phyloP scores from a whole-genome alignment of 2,797 vertebrate genomes.

The Sebastes itinus region DNA sequence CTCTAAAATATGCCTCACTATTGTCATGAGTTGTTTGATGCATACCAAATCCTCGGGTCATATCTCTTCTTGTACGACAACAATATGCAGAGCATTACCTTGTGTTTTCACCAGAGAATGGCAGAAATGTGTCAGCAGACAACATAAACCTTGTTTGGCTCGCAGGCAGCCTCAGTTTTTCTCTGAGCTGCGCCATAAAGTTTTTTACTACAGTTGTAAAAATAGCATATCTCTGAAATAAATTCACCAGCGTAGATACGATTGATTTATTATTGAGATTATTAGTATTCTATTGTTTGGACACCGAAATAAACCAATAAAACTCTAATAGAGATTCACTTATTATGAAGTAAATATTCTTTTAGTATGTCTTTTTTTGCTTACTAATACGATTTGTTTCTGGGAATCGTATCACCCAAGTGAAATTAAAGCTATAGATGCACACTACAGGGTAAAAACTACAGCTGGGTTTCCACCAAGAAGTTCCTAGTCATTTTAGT shows the following conservation, averaged over 20 bases:
- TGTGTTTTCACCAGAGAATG: neutral
- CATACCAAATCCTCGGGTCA: neutral
- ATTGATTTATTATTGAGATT: neutral
- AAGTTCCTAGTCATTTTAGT: too few relatives aligned
- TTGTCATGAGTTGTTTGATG: neutral
- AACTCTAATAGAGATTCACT: neutral
- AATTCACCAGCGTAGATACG: neutral
- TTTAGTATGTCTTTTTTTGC: neutral
- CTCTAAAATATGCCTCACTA: neutral
- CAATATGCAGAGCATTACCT: neutral
- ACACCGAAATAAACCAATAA: neutral
- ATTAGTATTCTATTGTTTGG: neutral
- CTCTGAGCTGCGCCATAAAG: neutral
- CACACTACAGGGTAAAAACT: neutral
- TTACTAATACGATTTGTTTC: neutral
- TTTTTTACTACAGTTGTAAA: neutral
- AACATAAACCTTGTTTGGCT: neutral
- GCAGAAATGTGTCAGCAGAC: neutral
- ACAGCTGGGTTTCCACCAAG: too few relatives aligned
- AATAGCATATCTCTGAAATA: neutral
- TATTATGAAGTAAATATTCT: neutral
- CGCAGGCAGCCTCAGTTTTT: neutral
- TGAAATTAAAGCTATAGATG: neutral
- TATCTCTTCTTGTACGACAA: neutral
- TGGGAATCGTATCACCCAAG: neutral